Conservation (phyloP, 2,888 invertebrate species). For the Cordilura impudica region DNA sequence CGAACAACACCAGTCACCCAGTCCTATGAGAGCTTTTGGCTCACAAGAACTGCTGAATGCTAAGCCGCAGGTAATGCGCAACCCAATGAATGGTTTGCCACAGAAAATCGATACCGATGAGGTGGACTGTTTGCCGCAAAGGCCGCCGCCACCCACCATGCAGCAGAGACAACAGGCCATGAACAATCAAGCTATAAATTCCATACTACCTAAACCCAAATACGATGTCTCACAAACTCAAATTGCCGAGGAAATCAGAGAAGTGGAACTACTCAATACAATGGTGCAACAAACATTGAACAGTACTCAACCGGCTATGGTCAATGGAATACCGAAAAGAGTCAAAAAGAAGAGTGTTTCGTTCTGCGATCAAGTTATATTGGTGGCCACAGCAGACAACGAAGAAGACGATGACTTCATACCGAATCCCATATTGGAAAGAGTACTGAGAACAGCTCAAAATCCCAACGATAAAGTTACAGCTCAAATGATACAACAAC, state of each 20-base stretch:
- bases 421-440: conserved; percentile 92
- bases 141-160: conserved; percentile 67
- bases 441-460: conserved; percentile 89
- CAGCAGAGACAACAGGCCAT: conserved; percentile 61
- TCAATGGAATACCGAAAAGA: conserved; percentile 79
- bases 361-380: conserved; percentile 95
- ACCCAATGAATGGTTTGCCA: conserved; percentile 79
- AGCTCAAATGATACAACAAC: conserved; percentile 80
- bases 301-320: conserved; percentile 77
- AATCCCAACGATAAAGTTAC: conserved; percentile 79
- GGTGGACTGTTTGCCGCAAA: conserved; percentile 71
- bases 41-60: conserved; percentile 74
- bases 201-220: conserved; percentile 72
- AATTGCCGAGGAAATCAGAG: conserved; percentile 80
- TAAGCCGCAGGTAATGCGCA: conserved; percentile 73
- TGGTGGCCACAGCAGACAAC: conserved; percentile 95
- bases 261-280: conserved; percentile 80
- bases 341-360: conserved; percentile 95
- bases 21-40: conserved; percentile 73
- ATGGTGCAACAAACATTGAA: conserved; percentile 79
- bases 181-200: conserved; percentile 28
- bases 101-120: conserved; percentile 70
- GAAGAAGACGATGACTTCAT: conserved; percentile 94
- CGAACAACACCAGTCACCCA: conserved; percentile 64
- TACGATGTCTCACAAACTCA: conserved; percentile 79